Base-by-base conservation (phyloP, 1,140 invertebrate species). In the Chelonus insularis region DNA sequence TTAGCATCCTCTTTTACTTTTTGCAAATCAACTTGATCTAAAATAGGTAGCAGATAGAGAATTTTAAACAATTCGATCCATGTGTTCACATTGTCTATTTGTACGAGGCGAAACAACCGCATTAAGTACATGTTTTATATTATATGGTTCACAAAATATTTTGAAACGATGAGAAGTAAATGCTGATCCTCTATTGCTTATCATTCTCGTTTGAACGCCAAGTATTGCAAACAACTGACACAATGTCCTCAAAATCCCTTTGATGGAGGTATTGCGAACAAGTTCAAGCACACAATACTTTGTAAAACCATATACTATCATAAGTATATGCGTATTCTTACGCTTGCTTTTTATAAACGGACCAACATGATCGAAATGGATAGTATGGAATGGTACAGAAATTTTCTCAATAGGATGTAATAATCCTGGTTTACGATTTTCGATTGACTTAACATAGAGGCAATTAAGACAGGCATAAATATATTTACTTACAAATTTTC, bases 241-340 rank as follows among this genome's bases (percentile, higher is more conserved):
- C 11, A 71, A 16, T 9, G 56, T 57, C 8, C 25, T 50, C 9
- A 71, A 45, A 1, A 67, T 67, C 0, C 57, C 41, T n/a, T 55
- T 54, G 0, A 65, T 29, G 7, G 68, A 57, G 36, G 71, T 63
- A 29, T 64, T 66, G 50, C 60, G 69, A 1, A 71, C 68, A 0
- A 70, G 64, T 34, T 75, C 68, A 3, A 76, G 20, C 20, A 76
- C 16, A 4, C 59, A 54, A 52, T 65, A 75, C 60, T 76, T 77
- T 0, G 69, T 75, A 51, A 72, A 77, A 0, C 58, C 68, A 43
- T 75, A 68, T 0, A 75, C 62, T 0, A 73, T 54, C 2, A 48
- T 60, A 1, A 68, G 37, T 20, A 72, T 51, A 9, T 68, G 63
- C 8, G 63, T 72, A 41, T 74, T 68, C 1, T 60, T 52, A 1